phyloP scores from a whole-genome alignment of 2,113 vertebrate genomes.

The Helogale parvula region DNA sequence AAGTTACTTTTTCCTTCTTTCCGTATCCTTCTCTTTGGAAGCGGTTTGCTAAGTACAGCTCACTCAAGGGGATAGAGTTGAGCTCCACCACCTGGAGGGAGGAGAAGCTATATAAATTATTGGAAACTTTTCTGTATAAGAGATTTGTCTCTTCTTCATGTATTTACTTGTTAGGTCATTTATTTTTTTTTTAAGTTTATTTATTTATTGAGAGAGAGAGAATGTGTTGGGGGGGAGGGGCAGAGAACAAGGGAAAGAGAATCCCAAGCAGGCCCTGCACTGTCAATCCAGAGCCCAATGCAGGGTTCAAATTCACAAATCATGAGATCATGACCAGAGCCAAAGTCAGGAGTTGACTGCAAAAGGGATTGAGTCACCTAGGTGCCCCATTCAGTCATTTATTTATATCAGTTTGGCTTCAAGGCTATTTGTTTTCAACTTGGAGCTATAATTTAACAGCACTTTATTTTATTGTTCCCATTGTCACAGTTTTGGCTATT shows the following conservation, averaged over 20 bases:
- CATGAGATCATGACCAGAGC: too few species aligned
- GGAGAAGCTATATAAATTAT: background rate
- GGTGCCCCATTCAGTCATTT: background rate
- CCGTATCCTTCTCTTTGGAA: background rate
- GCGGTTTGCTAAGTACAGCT: background rate
- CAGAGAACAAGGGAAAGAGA: too few species aligned
- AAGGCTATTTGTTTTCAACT: background rate
- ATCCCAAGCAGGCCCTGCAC: too few species aligned
- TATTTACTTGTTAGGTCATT: background rate
- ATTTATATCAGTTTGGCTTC: background rate
- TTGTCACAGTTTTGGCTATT: background rate
- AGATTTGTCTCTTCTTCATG: background rate
- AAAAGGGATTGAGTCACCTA: too few species aligned
- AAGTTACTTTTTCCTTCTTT: background rate
- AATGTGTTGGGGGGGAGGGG: too few species aligned
- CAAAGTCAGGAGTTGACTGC: too few species aligned
- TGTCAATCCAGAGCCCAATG: too few species aligned
- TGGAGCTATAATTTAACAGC: background rate
- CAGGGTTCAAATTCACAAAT: too few species aligned
- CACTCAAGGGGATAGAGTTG: background rate
- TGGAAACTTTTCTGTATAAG: background rate
- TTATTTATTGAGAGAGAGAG: too few species aligned
- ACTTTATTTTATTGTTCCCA: background rate
- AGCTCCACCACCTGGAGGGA: background rate
- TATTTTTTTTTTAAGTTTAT: background rate